These are phyloP conservation scores for Leptopilina boulardi DNA, from an alignment of 1,140 invertebrate species.

Conservation along the genomic window DNA sequence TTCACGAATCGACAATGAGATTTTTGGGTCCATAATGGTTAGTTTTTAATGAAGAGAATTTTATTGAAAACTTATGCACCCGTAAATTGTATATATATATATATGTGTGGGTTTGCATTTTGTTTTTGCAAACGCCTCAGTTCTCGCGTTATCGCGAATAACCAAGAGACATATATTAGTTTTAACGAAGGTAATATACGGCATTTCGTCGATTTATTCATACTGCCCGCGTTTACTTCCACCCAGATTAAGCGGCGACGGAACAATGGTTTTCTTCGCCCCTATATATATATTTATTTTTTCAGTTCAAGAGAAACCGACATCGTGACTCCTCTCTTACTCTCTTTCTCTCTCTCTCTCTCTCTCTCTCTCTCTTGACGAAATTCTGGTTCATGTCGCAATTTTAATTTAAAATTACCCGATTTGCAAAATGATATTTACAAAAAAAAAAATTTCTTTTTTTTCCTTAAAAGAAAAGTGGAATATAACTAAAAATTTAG, in stretches of 20 bases:
- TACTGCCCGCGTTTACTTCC: slow-evolving; percentile 18
- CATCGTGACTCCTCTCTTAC: background rate
- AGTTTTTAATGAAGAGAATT: slow-evolving; percentile 19
- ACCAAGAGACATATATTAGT: slow-evolving; percentile 24
- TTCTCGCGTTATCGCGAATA: slow-evolving; percentile 28
- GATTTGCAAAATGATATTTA: background rate
- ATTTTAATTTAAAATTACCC: slow-evolving; percentile 32
- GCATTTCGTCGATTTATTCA: slow-evolving; percentile 33
- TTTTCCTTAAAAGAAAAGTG: no score
- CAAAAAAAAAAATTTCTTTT: no score
- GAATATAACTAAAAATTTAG: no score
- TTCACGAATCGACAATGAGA: background rate
- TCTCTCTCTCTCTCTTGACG: background rate
- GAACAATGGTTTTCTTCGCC: slow-evolving; percentile 31
- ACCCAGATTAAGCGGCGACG: slow-evolving; percentile 24
- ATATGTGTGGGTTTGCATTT: background rate
- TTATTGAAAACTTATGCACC: slow-evolving; percentile 30
- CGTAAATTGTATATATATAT: background rate
- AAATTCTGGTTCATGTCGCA: slow-evolving; percentile 18
- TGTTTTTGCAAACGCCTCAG: slow-evolving; percentile 19
- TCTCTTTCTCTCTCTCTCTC: no score
- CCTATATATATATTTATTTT: no score
- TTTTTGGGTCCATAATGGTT: background rate
- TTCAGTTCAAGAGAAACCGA: slow-evolving; percentile 28
- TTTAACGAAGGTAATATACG: slow-evolving; percentile 33